phyloP scores from a whole-genome alignment of 2,797 vertebrate species.

The Peromyscus melanophrys region DNA sequence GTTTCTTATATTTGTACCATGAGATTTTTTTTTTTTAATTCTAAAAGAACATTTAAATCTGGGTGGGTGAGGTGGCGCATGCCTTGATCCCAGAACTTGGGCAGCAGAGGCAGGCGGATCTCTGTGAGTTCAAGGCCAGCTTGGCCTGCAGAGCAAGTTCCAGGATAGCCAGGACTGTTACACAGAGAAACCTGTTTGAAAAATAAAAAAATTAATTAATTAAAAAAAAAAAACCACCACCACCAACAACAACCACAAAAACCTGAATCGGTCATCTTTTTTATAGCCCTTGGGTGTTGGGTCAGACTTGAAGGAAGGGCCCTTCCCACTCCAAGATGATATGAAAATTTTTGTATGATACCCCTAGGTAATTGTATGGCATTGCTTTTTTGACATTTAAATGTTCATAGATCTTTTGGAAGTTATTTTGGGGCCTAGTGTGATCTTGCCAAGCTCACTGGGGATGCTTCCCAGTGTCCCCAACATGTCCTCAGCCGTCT shows the following conservation, averaged over 20 bases:
- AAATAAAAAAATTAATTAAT: too few relatives aligned
- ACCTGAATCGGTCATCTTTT: neutral
- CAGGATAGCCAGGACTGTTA: neutral
- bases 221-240: too few relatives aligned
- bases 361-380: conserved; percentile 47
- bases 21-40: neutral
- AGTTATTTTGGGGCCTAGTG: conserved; percentile 27
- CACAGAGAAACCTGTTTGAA: neutral
- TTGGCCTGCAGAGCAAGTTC: neutral
- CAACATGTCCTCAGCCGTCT: neutral
- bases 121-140: neutral
- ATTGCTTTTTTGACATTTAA: conserved; percentile 50
- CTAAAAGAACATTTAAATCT: neutral
- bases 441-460: conserved; percentile 29
- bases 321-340: conserved; percentile 11
- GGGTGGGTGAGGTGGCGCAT: neutral
- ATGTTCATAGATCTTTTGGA: neutral
- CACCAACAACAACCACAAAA: neutral
- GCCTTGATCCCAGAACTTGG: neutral
- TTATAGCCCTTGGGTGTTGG: neutral
- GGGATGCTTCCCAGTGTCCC: neutral
- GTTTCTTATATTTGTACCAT: neutral
- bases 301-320: conserved; percentile 15
- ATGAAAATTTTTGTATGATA: neutral
- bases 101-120: neutral